phyloP scores from a whole-genome alignment of 2,888 invertebrate genomes.

The Standfussiana lucernea region DNA sequence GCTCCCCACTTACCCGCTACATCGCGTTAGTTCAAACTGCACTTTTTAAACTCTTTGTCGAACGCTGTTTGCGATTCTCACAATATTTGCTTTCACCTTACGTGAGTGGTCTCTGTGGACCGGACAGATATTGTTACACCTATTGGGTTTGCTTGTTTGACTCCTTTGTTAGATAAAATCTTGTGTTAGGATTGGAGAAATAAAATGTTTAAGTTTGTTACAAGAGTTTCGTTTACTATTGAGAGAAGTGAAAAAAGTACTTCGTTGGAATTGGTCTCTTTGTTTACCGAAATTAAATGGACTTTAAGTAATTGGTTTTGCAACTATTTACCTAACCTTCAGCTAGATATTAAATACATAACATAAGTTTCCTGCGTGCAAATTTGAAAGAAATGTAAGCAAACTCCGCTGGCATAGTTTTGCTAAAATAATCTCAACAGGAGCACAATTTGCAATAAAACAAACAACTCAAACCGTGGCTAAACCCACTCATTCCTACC shows the following conservation, averaged over 20 bases:
- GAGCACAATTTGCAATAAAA: conserved; percentile 14
- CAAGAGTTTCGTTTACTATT: conserved; percentile 37
- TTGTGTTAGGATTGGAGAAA: conserved; percentile 47
- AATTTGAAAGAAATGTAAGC: neutral
- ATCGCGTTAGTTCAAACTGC: conserved; percentile 60
- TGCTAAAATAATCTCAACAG: conserved; percentile 21
- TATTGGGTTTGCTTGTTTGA: conserved; percentile 66
- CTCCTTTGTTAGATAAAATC: conserved; percentile 61
- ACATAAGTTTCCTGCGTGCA: neutral
- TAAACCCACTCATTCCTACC: conserved; percentile 23
- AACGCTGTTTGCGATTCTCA: conserved; percentile 61
- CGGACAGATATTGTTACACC: conserved; percentile 71
- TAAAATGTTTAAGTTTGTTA: conserved; percentile 59
- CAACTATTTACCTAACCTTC: neutral
- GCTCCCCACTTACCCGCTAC: conserved; percentile 47
- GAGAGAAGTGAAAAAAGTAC: conserved; percentile 4
- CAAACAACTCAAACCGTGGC: neutral
- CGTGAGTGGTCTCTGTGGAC: conserved; percentile 67
- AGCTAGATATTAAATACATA: neutral
- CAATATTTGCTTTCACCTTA: conserved; percentile 71
- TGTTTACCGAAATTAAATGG: neutral
- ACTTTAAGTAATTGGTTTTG: neutral
- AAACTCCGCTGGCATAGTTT: neutral
- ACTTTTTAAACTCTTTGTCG: conserved; percentile 68
- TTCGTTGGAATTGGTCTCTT: neutral